These are phyloP conservation scores for Sycobia sp. DNA, from an alignment of 1,140 invertebrate genomes.

Conservation along the genomic window DNA sequence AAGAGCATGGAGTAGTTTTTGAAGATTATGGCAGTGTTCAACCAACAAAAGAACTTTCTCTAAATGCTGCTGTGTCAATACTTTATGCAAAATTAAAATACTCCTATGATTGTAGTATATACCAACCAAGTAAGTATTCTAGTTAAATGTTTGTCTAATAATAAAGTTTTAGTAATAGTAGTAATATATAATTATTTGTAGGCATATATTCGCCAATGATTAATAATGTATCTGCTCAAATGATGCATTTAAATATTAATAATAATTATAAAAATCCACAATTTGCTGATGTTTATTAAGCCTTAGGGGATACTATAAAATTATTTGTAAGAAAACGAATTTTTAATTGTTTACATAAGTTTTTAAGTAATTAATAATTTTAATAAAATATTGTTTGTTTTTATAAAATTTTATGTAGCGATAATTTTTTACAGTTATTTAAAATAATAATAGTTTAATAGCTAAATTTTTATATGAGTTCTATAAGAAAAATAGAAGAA, in stretches of 20 bases:
- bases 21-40: slow-evolving; percentile 38
- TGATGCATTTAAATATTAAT: slow-evolving; percentile 23
- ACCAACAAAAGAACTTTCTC: slow-evolving; percentile 37
- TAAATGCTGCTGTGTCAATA: slow-evolving; percentile 35
- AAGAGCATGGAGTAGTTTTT: slow-evolving; percentile 25
- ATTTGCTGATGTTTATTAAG: slow-evolving; percentile 12
- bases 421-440: no score
- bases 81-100: slow-evolving; percentile 38
- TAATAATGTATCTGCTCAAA: slow-evolving; percentile 21
- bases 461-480: neutral
- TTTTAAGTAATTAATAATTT: neutral
- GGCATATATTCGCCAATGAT: slow-evolving; percentile 9
- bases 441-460: slow-evolving; percentile 3
- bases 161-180: neutral
- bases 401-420: neutral
- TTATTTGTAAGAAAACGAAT: neutral
- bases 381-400: neutral
- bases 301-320: neutral
- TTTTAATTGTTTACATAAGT: neutral
- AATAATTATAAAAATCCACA: slow-evolving; percentile 2
- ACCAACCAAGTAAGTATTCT: slow-evolving; percentile 23
- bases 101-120: slow-evolving; percentile 8
- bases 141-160: neutral
- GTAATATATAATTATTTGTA: slow-evolving; percentile 7
- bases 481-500: neutral